Conservation (phyloP, 2,797 vertebrate genomes). For the Forpus xanthops region DNA sequence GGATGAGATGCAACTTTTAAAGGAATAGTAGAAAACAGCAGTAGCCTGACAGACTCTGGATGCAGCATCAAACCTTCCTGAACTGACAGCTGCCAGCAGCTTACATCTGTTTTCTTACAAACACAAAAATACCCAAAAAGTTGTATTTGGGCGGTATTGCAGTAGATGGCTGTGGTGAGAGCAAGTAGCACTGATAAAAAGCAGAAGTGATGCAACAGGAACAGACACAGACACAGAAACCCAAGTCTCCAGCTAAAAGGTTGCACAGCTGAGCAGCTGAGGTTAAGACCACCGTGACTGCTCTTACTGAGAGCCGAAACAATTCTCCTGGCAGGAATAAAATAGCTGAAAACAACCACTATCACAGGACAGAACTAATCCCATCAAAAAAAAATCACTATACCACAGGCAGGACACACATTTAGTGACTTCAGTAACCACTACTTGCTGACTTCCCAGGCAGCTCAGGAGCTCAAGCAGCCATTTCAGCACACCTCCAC, state of each 20-base stretch:
- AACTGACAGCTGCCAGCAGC: background rate
- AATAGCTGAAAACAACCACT: background rate
- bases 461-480: background rate
- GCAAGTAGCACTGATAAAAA: background rate
- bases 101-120: background rate
- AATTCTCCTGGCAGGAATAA: background rate
- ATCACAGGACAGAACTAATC: background rate
- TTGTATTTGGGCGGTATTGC: accelerated
- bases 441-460: background rate
- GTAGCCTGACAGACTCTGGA: background rate
- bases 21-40: background rate
- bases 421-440: background rate
- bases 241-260: background rate
- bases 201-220: slow-evolving; percentile 37
- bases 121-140: background rate
- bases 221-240: background rate
- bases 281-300: background rate
- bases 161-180: background rate
- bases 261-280: background rate
- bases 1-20: background rate
- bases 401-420: background rate
- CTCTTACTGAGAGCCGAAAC: background rate
- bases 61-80: background rate
- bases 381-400: background rate
- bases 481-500: slow-evolving; percentile 2